Percentiles rank a stretch among this genome's conserved stretches.
phyloP scores from a whole-genome alignment of 2,797 vertebrate genomes.

The Manis javanica region DNA sequence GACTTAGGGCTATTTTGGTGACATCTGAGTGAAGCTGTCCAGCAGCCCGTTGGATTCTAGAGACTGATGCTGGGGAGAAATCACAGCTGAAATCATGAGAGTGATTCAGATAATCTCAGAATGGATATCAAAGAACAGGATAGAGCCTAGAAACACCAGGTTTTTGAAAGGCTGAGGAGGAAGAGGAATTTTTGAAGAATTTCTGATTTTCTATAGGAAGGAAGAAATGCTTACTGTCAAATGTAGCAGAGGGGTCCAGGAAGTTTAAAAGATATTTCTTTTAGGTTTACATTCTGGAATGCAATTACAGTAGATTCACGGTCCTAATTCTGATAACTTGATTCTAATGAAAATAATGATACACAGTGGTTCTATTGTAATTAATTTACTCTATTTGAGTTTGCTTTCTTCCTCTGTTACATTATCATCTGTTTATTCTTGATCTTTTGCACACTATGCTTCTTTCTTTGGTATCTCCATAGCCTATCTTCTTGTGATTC shows the following conservation, averaged over 20 bases:
- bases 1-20: not conserved
- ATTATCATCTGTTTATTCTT: not conserved
- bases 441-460: not conserved
- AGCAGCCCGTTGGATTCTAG: not conserved
- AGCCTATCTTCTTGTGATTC: not conserved
- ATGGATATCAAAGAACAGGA: not conserved
- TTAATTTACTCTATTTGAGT: not conserved
- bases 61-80: not conserved
- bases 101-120: not conserved
- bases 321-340: not conserved
- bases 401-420: not conserved
- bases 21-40: not conserved
- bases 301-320: not conserved
- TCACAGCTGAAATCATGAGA: not conserved
- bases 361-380: not conserved
- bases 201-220: not conserved
- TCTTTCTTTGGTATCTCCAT: not conserved
- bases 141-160: not conserved
- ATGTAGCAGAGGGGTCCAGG: not conserved
- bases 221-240: not conserved
- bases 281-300: slow-evolving; percentile 17
- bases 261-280: slow-evolving; percentile 7
- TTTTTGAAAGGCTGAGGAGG: not conserved
- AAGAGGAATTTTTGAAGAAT: not conserved
- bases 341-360: not conserved